phyloP scores from a whole-genome alignment of 1,140 invertebrate genomes.

The Aplysia californica region DNA sequence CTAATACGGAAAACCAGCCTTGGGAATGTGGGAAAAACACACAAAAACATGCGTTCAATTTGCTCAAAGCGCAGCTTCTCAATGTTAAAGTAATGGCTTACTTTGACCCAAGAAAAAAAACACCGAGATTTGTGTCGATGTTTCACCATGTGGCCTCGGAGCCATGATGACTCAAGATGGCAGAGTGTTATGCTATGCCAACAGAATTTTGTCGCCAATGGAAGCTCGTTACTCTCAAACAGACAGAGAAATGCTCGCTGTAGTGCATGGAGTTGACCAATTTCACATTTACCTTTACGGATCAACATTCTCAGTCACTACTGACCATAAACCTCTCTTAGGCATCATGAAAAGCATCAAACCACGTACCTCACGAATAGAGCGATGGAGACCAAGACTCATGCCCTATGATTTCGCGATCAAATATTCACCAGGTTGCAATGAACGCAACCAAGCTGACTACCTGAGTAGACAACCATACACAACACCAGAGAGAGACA shows the following conservation, averaged over 20 bases:
- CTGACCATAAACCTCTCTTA: slow-evolving; percentile 63
- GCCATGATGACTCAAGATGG: slow-evolving; percentile 34
- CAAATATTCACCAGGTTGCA: slow-evolving; percentile 32
- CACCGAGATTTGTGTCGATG: too few species aligned
- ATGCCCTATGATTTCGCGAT: slow-evolving; percentile 35
- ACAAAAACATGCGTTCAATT: too few species aligned
- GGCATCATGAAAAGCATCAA: slow-evolving; percentile 33
- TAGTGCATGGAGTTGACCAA: slow-evolving; percentile 65
- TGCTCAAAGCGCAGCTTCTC: too few species aligned
- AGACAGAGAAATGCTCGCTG: slow-evolving; percentile 66
- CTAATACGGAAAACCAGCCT: too few species aligned
- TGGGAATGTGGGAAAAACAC: too few species aligned
- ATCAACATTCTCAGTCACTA: slow-evolving; percentile 58
- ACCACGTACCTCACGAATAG: slow-evolving; percentile 39
- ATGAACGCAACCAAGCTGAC: slow-evolving; percentile 38
- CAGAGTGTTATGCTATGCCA: slow-evolving; percentile 31
- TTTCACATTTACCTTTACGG: slow-evolving; percentile 68
- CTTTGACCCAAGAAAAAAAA: too few species aligned
- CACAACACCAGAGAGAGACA: slow-evolving; percentile 14
- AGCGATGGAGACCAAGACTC: slow-evolving; percentile 42
- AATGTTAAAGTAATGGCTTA: too few species aligned
- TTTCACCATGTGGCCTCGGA: too few species aligned
- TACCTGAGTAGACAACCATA: slow-evolving; percentile 37
- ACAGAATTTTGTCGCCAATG: not conserved
- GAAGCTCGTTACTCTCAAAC: slow-evolving; percentile 62